Percentiles rank a stretch among this genome's conserved stretches.
These are phyloP conservation scores for Chitala chitala DNA, from an alignment of 2,113 vertebrate genomes.

Conservation along the genomic window DNA sequence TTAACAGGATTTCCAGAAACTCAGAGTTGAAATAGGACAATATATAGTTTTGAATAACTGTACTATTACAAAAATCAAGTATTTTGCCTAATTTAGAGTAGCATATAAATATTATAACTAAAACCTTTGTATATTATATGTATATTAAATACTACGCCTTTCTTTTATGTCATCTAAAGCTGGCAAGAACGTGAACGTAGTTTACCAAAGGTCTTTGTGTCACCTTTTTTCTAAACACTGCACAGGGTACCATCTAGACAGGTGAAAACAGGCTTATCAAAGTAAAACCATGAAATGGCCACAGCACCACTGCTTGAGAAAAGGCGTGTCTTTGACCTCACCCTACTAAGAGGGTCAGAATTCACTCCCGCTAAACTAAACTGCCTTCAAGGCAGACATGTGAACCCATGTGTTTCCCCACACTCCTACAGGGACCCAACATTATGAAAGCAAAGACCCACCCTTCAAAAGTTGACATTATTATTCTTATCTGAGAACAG, in stretches of 20 bases:
- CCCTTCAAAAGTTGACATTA: too few species aligned
- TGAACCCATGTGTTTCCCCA: too few species aligned
- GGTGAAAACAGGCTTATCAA: neutral
- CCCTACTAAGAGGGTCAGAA: neutral
- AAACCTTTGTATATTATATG: conserved; percentile 4
- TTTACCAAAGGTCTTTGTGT: conserved; percentile 13
- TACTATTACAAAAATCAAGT: conserved; percentile 12
- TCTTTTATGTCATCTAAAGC: neutral
- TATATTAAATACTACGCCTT: conserved; percentile 12
- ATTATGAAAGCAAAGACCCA: too few species aligned
- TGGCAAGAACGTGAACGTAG: conserved; percentile 5
- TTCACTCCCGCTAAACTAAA: too few species aligned
- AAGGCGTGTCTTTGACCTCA: neutral
- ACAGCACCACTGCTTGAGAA: neutral
- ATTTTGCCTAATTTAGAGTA: conserved; percentile 17
- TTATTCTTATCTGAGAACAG: too few species aligned
- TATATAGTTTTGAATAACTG: conserved; percentile 1
- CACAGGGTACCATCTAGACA: neutral
- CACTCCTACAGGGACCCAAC: too few species aligned
- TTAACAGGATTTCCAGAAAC: neutral
- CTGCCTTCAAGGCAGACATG: too few species aligned
- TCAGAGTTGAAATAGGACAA: neutral
- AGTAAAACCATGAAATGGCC: too few species aligned
- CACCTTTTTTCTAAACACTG: conserved; percentile 4
- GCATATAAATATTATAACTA: conserved; percentile 8